These are phyloP conservation scores for Galeruca laticollis DNA, from an alignment of 2,888 invertebrate species.

Conservation along the genomic window DNA sequence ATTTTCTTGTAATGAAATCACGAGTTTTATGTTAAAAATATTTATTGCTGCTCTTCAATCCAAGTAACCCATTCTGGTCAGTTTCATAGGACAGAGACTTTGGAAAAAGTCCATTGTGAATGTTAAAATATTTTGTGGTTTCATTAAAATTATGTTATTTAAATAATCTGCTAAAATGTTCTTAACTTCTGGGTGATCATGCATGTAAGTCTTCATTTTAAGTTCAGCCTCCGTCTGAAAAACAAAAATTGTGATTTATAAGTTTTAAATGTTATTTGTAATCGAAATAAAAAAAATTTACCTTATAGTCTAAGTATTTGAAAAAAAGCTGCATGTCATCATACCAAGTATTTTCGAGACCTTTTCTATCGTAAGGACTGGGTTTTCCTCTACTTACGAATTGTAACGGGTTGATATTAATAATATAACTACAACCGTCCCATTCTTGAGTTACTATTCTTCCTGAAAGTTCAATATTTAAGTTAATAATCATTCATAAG, in stretches of 20 bases:
- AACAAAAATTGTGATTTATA: constrained; percentile 2
- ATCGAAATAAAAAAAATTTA: constrained; percentile 52
- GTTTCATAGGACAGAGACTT: constrained; percentile 66
- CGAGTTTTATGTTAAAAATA: not conserved
- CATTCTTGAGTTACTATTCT: constrained; percentile 74
- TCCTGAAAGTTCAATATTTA: constrained; percentile 59
- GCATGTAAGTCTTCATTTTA: constrained; percentile 71
- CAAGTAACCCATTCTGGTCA: constrained; percentile 57
- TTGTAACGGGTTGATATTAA: constrained; percentile 72
- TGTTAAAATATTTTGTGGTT: constrained; percentile 70
- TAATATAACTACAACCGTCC: constrained; percentile 70
- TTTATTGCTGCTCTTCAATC: constrained; percentile 5
- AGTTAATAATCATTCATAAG: too few relatives aligned
- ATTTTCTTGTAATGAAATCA: not conserved
- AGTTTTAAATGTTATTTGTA: not conserved
- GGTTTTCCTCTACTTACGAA: constrained; percentile 53
- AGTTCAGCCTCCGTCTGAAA: constrained; percentile 67
- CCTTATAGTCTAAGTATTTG: constrained; percentile 74
- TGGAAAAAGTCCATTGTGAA: constrained; percentile 72
- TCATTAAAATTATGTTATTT: constrained; percentile 71
- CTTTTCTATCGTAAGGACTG: constrained; percentile 61
- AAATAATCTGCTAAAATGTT: constrained; percentile 73
- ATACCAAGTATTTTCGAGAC: constrained; percentile 70
- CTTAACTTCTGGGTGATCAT: constrained; percentile 71
- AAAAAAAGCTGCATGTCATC: constrained; percentile 73